These are phyloP conservation scores for Leuciscus idus DNA, from an alignment of 2,113 vertebrate species.

Conservation along the genomic window DNA sequence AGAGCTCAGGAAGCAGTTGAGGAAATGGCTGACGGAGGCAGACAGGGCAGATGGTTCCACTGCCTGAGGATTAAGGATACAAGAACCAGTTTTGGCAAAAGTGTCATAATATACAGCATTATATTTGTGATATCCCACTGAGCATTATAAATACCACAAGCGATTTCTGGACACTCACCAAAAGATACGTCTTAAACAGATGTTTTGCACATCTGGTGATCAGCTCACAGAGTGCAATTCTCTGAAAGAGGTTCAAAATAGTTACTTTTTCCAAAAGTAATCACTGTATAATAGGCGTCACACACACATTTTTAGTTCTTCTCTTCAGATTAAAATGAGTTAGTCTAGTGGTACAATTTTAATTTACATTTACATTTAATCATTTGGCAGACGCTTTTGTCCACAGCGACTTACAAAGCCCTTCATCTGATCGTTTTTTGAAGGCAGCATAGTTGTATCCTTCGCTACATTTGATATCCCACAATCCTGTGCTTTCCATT, in stretches of 20 bases:
- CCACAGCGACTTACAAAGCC: too few relatives aligned
- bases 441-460: too few relatives aligned
- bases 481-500: too few relatives aligned
- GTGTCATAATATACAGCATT: neutral
- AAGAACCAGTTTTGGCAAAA: neutral
- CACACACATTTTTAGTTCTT: neutral
- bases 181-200: slow-evolving; percentile 91
- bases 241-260: slow-evolving; percentile 73
- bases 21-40: slow-evolving; percentile 93
- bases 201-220: slow-evolving; percentile 94
- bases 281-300: neutral
- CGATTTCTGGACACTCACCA: slow-evolving; percentile 74
- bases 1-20: slow-evolving; percentile 94
- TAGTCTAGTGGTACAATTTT: neutral
- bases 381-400: too few relatives aligned
- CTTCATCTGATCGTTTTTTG: too few relatives aligned
- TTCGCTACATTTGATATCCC: too few relatives aligned
- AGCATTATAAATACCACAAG: neutral
- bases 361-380: too few relatives aligned
- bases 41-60: slow-evolving; percentile 92
- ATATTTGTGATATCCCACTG: neutral
- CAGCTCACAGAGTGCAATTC: slow-evolving; percentile 87
- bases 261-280: neutral
- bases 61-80: slow-evolving; percentile 71
- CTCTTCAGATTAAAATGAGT: neutral